phyloP scores from a whole-genome alignment of 53 echinoderm and acorn worm genomes.

The Paracentrotus lividus region DNA sequence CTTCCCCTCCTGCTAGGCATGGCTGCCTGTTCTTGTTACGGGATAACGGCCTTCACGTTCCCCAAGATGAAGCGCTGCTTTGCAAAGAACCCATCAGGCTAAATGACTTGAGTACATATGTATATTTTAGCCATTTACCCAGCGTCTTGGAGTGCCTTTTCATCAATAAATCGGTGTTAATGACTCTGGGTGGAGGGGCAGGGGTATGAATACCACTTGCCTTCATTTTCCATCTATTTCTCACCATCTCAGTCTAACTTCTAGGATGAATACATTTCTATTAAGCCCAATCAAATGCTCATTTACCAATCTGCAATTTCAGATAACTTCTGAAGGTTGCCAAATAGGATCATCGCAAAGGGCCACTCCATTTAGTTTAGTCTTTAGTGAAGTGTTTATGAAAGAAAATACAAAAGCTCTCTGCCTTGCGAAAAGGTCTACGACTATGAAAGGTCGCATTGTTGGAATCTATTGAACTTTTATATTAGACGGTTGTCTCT shows the following conservation, averaged over 20 bases:
- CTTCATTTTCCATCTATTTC: conserved; percentile 56
- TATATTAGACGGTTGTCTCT: background rate
- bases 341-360: conserved; percentile 32
- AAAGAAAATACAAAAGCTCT: conserved; percentile 27
- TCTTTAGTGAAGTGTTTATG: background rate
- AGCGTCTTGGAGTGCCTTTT: conserved; percentile 57
- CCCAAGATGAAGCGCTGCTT: background rate
- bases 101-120: conserved; percentile 69
- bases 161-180: conserved; percentile 59
- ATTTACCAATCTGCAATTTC: conserved; percentile 50
- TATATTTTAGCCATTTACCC: conserved; percentile 65
- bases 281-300: conserved; percentile 58
- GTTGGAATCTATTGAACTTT: conserved; percentile 30
- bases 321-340: conserved; percentile 59
- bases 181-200: conserved; percentile 43
- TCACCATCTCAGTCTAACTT: background rate
- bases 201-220: background rate
- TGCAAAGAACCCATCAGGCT: conserved; percentile 38
- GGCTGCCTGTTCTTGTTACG: conserved; percentile 55
- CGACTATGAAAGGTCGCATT: conserved; percentile 8
- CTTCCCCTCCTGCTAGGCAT: conserved; percentile 41
- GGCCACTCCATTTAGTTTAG: conserved; percentile 20
- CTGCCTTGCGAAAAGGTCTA: background rate
- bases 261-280: conserved; percentile 47
- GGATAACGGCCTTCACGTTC: conserved; percentile 62